Evolutionary conservation across 37 sponge, comb jelly and placozoan genomes (phyloP), one percentile per base, ranked within the genome.

Genomic region (Chondrosia reniformis): DNA sequence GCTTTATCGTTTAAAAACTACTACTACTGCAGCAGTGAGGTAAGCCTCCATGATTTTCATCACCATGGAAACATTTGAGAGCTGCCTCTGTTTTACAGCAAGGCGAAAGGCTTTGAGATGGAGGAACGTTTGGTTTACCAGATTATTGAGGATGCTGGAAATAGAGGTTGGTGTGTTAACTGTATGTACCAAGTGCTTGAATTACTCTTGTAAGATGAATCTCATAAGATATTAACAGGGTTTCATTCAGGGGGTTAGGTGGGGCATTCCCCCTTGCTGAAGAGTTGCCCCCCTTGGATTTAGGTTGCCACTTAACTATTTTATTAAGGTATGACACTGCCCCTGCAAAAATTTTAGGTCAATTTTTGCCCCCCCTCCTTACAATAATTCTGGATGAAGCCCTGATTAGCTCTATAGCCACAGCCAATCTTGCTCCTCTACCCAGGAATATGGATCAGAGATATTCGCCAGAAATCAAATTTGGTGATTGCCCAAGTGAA

Each of bases 111-210:
- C 0, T 85, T 88, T 79, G 94, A 93, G 49, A 80, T 44, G 46
- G 94, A 97, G 67, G 94, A 97, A 81, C 82, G 86, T 46, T 55
- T 93, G 1, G 94, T 97, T 0, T 97, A 90, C 80, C 95, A 97
- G 72, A 85, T 93, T 28, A 88, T 97, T 40, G 97, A 93, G 57
- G 89, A 88, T 9, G 78, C 91, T 59, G 89, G 89, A 0, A 93
- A 87, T 79, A 97, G 91, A 74, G 97, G 83, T 82, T 37, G 4
- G 12, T 36, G 13, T 41, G 45, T 22, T 12, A 25, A 22, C 27
- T 62, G 31, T 64, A 6, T 56, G 3, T 56, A 8, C 27, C 58
- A 56, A 8, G 58, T 56, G 58, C 8, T 8, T 56, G 3, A 3
- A n/a, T n/a, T n/a, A n/a, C n/a, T n/a, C n/a, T n/a, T n/a, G n/a